Evolutionary conservation across 2,888 invertebrate genomes (phyloP).

Genomic region (Pollenia labialis): DNA sequence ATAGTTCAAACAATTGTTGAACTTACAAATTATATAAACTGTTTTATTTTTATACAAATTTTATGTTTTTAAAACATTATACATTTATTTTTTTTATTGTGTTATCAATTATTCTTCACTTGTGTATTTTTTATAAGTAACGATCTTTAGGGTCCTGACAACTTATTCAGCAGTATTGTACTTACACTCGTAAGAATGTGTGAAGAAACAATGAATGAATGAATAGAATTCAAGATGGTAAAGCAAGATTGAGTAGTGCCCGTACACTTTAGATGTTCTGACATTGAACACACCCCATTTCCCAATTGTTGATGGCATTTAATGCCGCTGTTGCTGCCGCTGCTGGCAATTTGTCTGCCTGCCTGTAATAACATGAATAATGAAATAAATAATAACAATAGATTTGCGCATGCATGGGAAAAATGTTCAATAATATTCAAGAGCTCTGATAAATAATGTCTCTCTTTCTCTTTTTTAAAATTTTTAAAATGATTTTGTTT

Average conservation of each 20-base stretch:
- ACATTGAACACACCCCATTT: constrained; percentile 71
- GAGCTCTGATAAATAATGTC: constrained; percentile 15
- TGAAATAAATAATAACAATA: constrained; percentile 70
- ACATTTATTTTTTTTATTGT: not conserved
- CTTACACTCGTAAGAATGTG: not conserved
- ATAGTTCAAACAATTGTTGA: not conserved
- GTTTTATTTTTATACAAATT: not conserved
- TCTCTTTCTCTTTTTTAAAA: constrained; percentile 19
- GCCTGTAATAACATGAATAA: constrained; percentile 39
- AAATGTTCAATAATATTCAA: constrained; percentile 41
- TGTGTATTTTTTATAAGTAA: constrained; percentile 32
- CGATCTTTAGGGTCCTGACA: constrained; percentile 36
- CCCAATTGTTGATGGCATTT: constrained; percentile 60
- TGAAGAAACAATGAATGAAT: constrained; percentile 6
- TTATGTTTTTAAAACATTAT: not conserved
- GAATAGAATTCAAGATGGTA: constrained; percentile 13
- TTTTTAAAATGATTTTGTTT: constrained; percentile 13
- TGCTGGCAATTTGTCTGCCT: constrained; percentile 3
- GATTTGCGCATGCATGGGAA: constrained; percentile 78
- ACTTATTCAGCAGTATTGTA: constrained; percentile 8
- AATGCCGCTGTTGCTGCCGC: constrained; percentile 24
- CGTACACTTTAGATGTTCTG: constrained; percentile 37
- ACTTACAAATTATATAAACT: not conserved
- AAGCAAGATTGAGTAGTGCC: constrained; percentile 17
- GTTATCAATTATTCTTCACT: constrained; percentile 14